Percentiles rank a stretch among this genome's conserved stretches.
Evolutionary conservation across 1,140 invertebrate genomes (phyloP).

Genomic region (Drosophila mojavensis): DNA sequence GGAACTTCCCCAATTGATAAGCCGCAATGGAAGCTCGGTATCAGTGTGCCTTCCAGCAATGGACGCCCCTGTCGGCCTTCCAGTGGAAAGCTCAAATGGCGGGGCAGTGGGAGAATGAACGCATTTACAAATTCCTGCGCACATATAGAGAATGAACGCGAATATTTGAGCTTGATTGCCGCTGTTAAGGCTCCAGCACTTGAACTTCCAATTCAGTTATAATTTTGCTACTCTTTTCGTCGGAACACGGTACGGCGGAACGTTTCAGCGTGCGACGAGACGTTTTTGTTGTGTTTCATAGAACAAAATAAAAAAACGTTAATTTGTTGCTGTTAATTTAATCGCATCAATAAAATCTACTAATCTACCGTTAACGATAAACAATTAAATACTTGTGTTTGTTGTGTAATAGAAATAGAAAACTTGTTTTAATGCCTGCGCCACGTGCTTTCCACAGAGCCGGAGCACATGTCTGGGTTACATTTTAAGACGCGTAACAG

Average conservation of each 20-base stretch:
- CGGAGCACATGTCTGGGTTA: constrained; percentile 94
- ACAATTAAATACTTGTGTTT: constrained; percentile 4
- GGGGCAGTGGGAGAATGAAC: constrained; percentile 23
- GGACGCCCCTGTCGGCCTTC: constrained; percentile 26
- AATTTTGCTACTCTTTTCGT: constrained; percentile 76
- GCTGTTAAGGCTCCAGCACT: constrained; percentile 77
- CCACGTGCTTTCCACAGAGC: constrained; percentile 51
- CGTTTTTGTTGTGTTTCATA: constrained; percentile 17
- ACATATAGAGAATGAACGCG: constrained; percentile 67
- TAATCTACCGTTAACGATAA: neutral
- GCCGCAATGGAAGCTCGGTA: neutral
- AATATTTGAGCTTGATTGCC: constrained; percentile 36
- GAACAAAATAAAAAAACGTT: constrained; percentile 8
- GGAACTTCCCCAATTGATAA: constrained; percentile 13
- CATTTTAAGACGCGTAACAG: constrained; percentile 97
- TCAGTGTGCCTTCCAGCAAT: neutral
- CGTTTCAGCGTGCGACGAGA: constrained; percentile 49
- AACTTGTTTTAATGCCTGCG: constrained; percentile 62
- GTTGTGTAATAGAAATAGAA: constrained; percentile 13
- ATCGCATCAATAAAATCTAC: no score
- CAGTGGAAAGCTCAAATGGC: constrained; percentile 32
- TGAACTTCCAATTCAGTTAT: constrained; percentile 83
- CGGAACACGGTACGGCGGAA: constrained; percentile 54
- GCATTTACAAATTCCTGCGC: constrained; percentile 60
- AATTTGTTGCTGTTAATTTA: constrained; percentile 1